phyloP scores from a whole-genome alignment of 2,888 invertebrate genomes.

The Archips xylosteana region DNA sequence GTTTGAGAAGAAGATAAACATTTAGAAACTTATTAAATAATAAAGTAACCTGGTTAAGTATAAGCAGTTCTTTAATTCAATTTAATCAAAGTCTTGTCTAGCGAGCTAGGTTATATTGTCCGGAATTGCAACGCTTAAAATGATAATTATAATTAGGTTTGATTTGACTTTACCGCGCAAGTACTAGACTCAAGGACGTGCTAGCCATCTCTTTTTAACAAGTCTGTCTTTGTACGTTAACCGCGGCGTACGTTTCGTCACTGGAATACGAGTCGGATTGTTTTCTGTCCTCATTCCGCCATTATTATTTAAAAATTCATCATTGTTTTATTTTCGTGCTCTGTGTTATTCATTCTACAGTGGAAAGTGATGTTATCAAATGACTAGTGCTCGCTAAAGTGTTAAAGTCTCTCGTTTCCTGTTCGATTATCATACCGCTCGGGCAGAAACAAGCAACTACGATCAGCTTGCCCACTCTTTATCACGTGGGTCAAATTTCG shows the following conservation, averaged over 20 bases:
- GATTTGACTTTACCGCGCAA: conserved; percentile 83
- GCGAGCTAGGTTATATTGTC: conserved; percentile 16
- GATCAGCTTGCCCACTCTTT: conserved; percentile 76
- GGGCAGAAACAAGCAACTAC: conserved; percentile 79
- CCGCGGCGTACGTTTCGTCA: conserved; percentile 69
- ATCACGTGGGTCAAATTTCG: conserved; percentile 85
- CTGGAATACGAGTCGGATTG: conserved; percentile 71
- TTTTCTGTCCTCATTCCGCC: conserved; percentile 80
- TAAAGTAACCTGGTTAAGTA: conserved; percentile 33
- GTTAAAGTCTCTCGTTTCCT: conserved; percentile 81
- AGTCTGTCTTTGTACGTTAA: conserved; percentile 54
- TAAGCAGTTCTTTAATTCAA: conserved; percentile 37
- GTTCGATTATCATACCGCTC: conserved; percentile 70
- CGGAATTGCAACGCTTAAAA: conserved; percentile 15
- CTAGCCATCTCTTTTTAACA: conserved; percentile 68
- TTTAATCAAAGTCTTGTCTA: conserved; percentile 30
- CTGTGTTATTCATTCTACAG: conserved; percentile 31
- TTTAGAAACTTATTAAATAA: conserved; percentile 44
- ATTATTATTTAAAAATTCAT: conserved; percentile 70
- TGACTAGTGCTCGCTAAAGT: conserved; percentile 52
- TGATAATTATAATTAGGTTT: conserved; percentile 46
- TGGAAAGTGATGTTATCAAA: conserved; percentile 27
- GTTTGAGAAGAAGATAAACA: conserved; percentile 44
- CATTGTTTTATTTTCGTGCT: conserved; percentile 60
- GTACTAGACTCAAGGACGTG: conserved; percentile 70